Base-by-base conservation (phyloP, 2,888 invertebrate genomes). In the Morinoia aosen region DNA sequence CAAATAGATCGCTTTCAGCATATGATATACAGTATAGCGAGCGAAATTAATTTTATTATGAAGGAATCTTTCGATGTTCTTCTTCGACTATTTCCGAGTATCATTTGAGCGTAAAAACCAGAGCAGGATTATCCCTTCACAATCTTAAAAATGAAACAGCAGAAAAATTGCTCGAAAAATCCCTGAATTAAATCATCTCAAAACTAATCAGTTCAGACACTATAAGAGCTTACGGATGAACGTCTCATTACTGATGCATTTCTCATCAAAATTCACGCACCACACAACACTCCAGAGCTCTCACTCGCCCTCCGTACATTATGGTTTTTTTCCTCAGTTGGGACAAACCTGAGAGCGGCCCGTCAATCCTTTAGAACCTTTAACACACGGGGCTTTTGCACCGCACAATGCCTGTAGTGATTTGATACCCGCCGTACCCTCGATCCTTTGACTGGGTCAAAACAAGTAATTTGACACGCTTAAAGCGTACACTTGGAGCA, bases 391-490 rank as follows among this genome's bases (percentile, higher is more conserved):
- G 11, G 90, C 48, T 33, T 39, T 39, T 90, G 40, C 14, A 90
- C 39, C n/a, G 40, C 40, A 90, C 90, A 90, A 90, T 90, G 90
- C 40, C 90, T 33, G 14, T 39, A 16, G 90, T 39, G 90, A 90
- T 90, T 90, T 90, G 90, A 90, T 90, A 90, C 39, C 90, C 90
- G 10, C 48, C 12, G 40, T 10, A 48, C 90, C 40, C 90, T 90
- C 40, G 90, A 40, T 90, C 39, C 90, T 90, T 90, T 40, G 90
- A 40, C 14, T 39, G 90, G 90, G 39, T 90, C 90, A 90, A 12
- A 90, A 93, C 93, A 57, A 57, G 93, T 93, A 93, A 93, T 93
- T 93, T 57, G 93, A 93, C 58, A 57, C 93, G 93, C 93, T 33
- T 90, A 48, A 40, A 48, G 39, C 12, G 16, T 90, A 12, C 90